Evolutionary conservation across 2,113 vertebrate species (phyloP).

Genomic region (Rhynchomys soricoides): DNA sequence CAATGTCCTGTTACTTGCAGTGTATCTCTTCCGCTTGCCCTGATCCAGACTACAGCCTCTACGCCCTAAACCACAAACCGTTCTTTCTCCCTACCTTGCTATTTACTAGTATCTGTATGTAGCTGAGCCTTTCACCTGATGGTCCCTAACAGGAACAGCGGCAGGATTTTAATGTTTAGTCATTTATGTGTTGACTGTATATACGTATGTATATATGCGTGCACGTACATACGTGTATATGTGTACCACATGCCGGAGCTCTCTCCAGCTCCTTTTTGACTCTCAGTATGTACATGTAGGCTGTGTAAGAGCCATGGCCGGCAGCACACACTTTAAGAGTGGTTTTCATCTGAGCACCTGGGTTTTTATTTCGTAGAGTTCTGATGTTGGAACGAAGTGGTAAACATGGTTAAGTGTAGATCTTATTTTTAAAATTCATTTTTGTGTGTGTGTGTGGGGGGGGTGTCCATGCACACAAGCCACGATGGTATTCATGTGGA

Average conservation of each 20-base stretch:
- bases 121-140: neutral
- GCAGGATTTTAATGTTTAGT: neutral
- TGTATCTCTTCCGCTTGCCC: neutral
- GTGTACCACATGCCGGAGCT: no score
- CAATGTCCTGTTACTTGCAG: neutral
- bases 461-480: neutral
- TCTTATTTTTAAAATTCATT: neutral
- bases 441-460: neutral
- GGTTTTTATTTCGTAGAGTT: neutral
- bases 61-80: neutral
- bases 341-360: neutral
- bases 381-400: neutral
- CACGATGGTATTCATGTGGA: neutral
- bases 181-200: neutral
- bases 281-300: neutral
- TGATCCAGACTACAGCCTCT: neutral
- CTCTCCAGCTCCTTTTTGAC: neutral
- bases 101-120: neutral
- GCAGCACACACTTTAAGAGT: neutral
- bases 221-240: no score
- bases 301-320: rapidly evolving
- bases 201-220: no score
- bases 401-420: neutral
- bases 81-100: neutral
- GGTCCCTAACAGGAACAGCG: neutral